Evolutionary conservation across 2,113 vertebrate species (phyloP), one percentile per base, ranked within the genome.

Genomic region (Dipodomys ordii): DNA sequence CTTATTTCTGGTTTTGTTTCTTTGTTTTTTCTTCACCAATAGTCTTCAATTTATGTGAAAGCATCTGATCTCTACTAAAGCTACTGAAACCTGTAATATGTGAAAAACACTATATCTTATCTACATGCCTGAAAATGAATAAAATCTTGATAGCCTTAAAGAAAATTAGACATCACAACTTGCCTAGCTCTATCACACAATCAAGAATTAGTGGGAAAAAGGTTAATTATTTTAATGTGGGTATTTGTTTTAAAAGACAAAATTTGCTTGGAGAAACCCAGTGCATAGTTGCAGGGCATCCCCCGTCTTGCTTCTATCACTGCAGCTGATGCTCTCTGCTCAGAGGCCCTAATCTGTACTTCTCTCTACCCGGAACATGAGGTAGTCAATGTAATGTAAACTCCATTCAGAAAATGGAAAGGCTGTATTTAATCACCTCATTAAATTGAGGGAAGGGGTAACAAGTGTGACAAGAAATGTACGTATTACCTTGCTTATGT

Each of bases 211-310:
- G 28, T 77, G 27, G 44, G 1, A 25, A 68, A 82, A 6, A 10
- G 11, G 18, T 46, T 67, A 28, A 83, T 90, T 76, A 91, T 76
- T 23, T 79, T 78, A 44, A 69, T 95, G 83, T 90, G 12, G 35
- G 44, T 73, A 82, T 79, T 83, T 90, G 13, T 69, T 85, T 91
- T 77, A 65, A 93, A 85, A 15, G 20, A 15, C 16, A 44, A 67
- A 96, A 35, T 8, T 90, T 93, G 20, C 46, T 92, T 91, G 71
- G 35, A 87, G n/a, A 93, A 73, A 73, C 8, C 30, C 16, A 57
- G 18, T 87, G 16, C 82, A 23, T 28, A 6, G 19, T 16, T 72
- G 6, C 65, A 30, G 8, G 44, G 67, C 7, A 16, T 8, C 13
- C n/a, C 15, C 46, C 3, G 71, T 53, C 22, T 72, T 32, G 7